Conservation (phyloP, 2,113 vertebrate genomes). For the Carollia perspicillata region DNA sequence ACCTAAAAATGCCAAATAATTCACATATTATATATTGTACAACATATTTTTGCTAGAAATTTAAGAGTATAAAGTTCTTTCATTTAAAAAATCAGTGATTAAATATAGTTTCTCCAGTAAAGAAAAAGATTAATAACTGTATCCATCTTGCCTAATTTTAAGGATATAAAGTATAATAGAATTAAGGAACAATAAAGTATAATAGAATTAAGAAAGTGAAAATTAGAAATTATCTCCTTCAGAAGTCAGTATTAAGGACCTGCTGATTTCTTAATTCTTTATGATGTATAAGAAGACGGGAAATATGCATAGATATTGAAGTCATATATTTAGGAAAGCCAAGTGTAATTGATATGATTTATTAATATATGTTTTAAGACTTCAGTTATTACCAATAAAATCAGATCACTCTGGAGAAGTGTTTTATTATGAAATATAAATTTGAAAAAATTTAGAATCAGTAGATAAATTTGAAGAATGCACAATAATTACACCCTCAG, state of each 20-base stretch:
- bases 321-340: background rate
- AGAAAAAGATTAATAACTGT: background rate
- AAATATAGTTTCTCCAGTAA: background rate
- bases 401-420: background rate
- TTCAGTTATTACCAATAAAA: background rate
- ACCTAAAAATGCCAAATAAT: background rate
- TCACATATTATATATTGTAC: background rate
- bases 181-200: background rate
- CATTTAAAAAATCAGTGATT: background rate
- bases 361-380: conserved; percentile 3
- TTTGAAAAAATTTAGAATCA: background rate
- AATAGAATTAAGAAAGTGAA: background rate
- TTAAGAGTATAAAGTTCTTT: background rate
- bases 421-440: background rate
- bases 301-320: background rate
- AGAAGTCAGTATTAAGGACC: background rate
- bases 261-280: background rate
- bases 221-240: background rate
- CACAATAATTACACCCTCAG: background rate
- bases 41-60: background rate
- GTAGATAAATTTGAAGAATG: background rate
- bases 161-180: background rate
- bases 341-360: background rate
- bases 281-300: background rate
- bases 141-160: background rate